Percentiles rank a stretch among this genome's conserved stretches.
Evolutionary conservation across 2,888 invertebrate genomes (phyloP).

Genomic region (Drosophila neotestacea): DNA sequence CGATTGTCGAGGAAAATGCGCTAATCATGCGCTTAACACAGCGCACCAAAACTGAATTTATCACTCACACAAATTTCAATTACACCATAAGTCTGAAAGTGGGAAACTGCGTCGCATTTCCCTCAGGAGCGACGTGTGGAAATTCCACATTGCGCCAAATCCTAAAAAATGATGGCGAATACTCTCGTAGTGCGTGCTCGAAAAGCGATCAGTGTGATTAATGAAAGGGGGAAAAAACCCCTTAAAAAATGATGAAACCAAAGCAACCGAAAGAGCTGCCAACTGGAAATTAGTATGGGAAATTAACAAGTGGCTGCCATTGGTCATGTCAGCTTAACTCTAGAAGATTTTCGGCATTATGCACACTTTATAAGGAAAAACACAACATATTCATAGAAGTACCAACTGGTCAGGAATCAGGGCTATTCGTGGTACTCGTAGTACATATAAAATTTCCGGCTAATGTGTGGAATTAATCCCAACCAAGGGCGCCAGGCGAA

Average conservation of each 20-base stretch:
- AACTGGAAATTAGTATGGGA: constrained; percentile 70
- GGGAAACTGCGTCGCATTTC: constrained; percentile 31
- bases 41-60: constrained; percentile 59
- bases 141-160: constrained; percentile 65
- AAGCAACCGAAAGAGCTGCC: constrained; percentile 45
- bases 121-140: constrained; percentile 23
- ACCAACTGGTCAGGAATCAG: constrained; percentile 15
- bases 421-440: not conserved
- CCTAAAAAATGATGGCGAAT: constrained; percentile 80
- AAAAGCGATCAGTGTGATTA: constrained; percentile 82
- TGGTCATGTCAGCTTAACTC: constrained; percentile 77
- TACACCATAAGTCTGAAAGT: constrained; percentile 46
- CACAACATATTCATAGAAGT: constrained; percentile 45
- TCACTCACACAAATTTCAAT: constrained; percentile 76
- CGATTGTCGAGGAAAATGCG: constrained; percentile 56
- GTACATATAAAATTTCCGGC: constrained; percentile 52
- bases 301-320: constrained; percentile 77
- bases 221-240: constrained; percentile 67
- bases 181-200: constrained; percentile 70
- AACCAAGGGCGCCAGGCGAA: constrained; percentile 43
- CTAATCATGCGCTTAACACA: constrained; percentile 77
- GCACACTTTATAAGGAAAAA: constrained; percentile 36
- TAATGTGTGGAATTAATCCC: constrained; percentile 77
- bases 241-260: constrained; percentile 37
- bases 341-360: constrained; percentile 51